Evolutionary conservation across 2,888 invertebrate species (phyloP), one percentile per base, ranked within the genome.

Genomic region (Dolichopus griseipennis): DNA sequence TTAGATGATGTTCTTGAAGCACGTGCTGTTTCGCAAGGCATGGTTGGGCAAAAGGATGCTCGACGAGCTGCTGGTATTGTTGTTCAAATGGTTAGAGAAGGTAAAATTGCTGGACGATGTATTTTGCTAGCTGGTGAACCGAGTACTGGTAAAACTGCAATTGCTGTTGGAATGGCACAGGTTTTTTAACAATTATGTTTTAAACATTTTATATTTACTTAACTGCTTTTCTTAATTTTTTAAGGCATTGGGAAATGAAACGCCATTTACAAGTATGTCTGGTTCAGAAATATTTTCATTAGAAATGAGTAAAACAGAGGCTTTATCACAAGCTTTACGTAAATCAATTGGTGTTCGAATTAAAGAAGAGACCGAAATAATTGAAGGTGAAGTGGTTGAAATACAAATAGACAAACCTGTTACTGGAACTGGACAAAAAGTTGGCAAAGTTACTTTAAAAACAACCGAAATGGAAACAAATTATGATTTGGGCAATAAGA

Each of bases 401-500:
- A 90, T 99, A 65, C 94, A 96, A 79, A 92, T 99, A 37, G 99
- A 99, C 77, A 84, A 97, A 22, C 96, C 97, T 0, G 96, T 95
- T 0, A 91, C 95, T 0, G 96, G 94, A 27, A 88, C 90, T 18
- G 93, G 93, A 0, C 82, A 82, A 65, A 82, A 82, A 79, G 89
- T 95, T 64, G 97, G 97, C 1, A 94, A 98, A 75, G 84, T 99
- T 52, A 98, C 97, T 0, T 83, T 99, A 65, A 99, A 99, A 84
- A 99, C 99, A 0, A 98, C 97, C 0, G 99, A 99, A 81, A 99
- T 99, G 99, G 99, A 99, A 82, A 98, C 99, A 0, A 92, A 97
- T 72, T 99, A 99, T 78, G 99, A 99, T 80, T 85, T 99, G 78
- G 99, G 99, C 2, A 91, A 92, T 66, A 98, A 98, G 84, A 97